Evolutionary conservation across 2,113 vertebrate species (phyloP).

Genomic region (Tretioscincus oriximinensis): DNA sequence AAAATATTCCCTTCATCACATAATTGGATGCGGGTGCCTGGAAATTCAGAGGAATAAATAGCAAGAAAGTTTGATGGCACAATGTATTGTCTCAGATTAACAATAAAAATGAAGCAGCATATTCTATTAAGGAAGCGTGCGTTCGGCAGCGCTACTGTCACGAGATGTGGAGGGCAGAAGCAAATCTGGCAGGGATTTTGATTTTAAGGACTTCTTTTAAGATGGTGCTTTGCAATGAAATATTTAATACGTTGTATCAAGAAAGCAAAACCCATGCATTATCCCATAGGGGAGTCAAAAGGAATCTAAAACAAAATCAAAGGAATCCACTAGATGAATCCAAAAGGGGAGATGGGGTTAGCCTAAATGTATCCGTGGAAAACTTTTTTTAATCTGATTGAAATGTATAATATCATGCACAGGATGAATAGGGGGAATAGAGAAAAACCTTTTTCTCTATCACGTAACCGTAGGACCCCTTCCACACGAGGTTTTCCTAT

Average conservation of each 20-base stretch:
- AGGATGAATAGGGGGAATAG: too few species aligned
- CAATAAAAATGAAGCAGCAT: slow-evolving; percentile 3
- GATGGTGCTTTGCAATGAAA: not conserved
- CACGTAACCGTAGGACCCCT: too few species aligned
- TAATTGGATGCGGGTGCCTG: slow-evolving; percentile 55
- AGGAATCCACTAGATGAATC: not conserved
- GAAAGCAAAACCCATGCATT: not conserved
- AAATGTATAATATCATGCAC: too few species aligned
- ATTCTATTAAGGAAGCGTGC: slow-evolving; percentile 28
- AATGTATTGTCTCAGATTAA: slow-evolving; percentile 37
- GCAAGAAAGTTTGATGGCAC: slow-evolving; percentile 47
- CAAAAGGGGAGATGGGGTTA: too few species aligned
- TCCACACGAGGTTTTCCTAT: too few species aligned
- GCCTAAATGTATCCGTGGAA: too few species aligned
- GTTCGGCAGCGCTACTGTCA: slow-evolving; percentile 32
- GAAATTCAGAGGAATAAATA: slow-evolving; percentile 43
- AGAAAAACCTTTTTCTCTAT: too few species aligned
- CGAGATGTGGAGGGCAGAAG: slow-evolving; percentile 31
- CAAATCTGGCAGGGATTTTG: slow-evolving; percentile 34
- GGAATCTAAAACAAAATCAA: not conserved
- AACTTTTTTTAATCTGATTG: too few species aligned
- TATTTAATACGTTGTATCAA: slow-evolving; percentile 36
- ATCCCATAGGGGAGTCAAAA: not conserved
- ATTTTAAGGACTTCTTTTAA: slow-evolving; percentile 38
- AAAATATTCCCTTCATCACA: slow-evolving; percentile 35